Evolutionary conservation across 2,888 invertebrate species (phyloP).

Genomic region (Ophion obscuratus): DNA sequence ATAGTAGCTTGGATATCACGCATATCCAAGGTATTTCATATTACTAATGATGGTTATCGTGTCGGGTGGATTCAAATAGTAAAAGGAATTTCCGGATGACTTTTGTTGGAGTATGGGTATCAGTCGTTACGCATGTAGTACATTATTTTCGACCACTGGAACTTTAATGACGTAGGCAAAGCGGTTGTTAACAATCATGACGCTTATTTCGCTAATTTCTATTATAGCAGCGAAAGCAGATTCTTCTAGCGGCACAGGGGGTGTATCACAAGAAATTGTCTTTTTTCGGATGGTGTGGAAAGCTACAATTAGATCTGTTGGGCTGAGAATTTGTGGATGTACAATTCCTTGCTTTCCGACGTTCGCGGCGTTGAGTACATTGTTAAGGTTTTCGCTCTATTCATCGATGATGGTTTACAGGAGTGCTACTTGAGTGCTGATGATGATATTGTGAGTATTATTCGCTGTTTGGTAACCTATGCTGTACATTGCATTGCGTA

Average conservation of each 20-base stretch:
- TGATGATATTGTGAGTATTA: not conserved
- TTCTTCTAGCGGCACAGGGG: conserved; percentile 22
- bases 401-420: not conserved
- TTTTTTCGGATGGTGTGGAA: too few species aligned
- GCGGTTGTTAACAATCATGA: conserved; percentile 19
- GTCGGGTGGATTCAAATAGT: not conserved
- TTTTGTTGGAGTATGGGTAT: conserved; percentile 22
- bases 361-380: not conserved
- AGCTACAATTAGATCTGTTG: too few species aligned
- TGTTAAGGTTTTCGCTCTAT: conserved; percentile 9
- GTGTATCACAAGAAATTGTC: not conserved
- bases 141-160: conserved; percentile 4
- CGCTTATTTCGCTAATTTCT: conserved; percentile 18
- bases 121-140: conserved; percentile 16
- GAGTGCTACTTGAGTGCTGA: not conserved
- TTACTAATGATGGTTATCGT: not conserved
- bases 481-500: not conserved
- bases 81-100: not conserved
- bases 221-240: not conserved
- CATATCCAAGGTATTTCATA: conserved; percentile 13
- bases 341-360: not conserved
- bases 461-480: not conserved
- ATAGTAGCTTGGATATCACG: too few species aligned
- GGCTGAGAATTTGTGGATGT: not conserved
- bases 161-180: conserved; percentile 33